Percentiles rank a stretch among this genome's conserved stretches.
Conservation (phyloP, 2,888 invertebrate species). For the Chrysopilus asiliformis region DNA sequence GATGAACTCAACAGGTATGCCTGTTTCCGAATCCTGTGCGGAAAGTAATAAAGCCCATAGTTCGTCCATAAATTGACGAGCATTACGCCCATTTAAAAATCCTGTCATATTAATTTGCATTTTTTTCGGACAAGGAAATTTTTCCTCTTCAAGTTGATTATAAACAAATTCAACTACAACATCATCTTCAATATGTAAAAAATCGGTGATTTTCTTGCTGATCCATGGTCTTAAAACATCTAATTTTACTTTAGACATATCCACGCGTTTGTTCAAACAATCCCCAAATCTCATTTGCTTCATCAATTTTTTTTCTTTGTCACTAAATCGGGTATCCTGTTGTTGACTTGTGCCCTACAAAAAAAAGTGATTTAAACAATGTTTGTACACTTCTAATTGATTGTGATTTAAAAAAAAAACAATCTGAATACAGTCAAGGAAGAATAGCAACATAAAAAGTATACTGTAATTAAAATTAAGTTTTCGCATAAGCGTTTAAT, state of each 20-base stretch:
- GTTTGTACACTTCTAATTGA: too few species aligned
- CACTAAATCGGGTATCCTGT: slow-evolving; percentile 98
- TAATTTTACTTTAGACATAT: slow-evolving; percentile 95
- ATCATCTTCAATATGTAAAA: slow-evolving; percentile 96
- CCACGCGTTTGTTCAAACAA: slow-evolving; percentile 86
- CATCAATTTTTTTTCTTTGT: slow-evolving; percentile 98
- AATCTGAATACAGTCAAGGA: too few species aligned
- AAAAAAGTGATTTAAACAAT: too few species aligned
- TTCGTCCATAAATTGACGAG: slow-evolving; percentile 94
- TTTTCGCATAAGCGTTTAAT: too few species aligned
- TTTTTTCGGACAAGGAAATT: slow-evolving; percentile 92
- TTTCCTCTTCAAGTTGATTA: slow-evolving; percentile 89
- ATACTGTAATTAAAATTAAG: too few species aligned
- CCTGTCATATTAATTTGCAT: slow-evolving; percentile 99
- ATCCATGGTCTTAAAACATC: slow-evolving; percentile 99
- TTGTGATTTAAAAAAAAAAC: too few species aligned
- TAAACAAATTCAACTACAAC: slow-evolving; percentile 98
- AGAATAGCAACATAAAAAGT: too few species aligned
- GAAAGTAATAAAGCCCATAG: slow-evolving; percentile 91
- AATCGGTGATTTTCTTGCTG: slow-evolving; percentile 87
- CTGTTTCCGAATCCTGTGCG: slow-evolving; percentile 88
- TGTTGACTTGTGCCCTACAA: slow-evolving; percentile 92
- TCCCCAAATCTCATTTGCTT: slow-evolving; percentile 98
- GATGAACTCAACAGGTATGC: slow-evolving; percentile 88
- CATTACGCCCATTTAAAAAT: slow-evolving; percentile 95